Evolutionary conservation across 1,140 invertebrate genomes (phyloP).

Genomic region (Magallana angulata): DNA sequence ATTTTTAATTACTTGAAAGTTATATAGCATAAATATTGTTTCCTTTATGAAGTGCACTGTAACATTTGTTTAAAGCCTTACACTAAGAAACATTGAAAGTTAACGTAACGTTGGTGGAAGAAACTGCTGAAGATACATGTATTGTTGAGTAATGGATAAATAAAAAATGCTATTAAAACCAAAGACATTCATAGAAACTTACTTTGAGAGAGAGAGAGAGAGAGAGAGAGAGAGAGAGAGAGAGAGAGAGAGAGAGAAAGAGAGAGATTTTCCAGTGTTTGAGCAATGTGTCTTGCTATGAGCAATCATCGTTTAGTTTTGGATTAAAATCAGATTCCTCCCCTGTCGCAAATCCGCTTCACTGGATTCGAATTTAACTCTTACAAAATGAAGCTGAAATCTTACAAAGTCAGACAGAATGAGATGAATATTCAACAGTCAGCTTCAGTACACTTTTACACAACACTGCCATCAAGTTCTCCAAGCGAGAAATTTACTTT

Average conservation of each 20-base stretch:
- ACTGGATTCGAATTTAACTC: not conserved
- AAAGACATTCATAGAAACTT: too few relatives aligned
- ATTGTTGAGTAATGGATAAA: too few relatives aligned
- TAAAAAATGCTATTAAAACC: too few relatives aligned
- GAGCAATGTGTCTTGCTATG: not conserved
- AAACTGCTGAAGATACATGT: too few relatives aligned
- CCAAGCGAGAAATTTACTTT: slow-evolving; percentile 4
- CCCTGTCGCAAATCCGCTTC: not conserved
- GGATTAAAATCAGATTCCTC: not conserved
- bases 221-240: not conserved
- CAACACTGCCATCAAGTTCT: not conserved
- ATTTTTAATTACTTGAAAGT: too few relatives aligned
- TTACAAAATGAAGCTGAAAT: slow-evolving; percentile 9
- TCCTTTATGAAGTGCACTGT: too few relatives aligned
- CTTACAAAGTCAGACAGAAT: not conserved
- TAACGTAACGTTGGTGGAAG: too few relatives aligned
- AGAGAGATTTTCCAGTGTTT: not conserved
- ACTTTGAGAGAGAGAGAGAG: not conserved
- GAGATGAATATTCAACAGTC: slow-evolving; percentile 10
- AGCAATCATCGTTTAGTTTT: not conserved
- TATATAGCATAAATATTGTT: too few relatives aligned
- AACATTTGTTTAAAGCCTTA: too few relatives aligned
- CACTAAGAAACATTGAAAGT: too few relatives aligned
- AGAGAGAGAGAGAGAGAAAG: not conserved
- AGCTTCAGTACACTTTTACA: slow-evolving; percentile 21